Evolutionary conservation across 2,888 invertebrate genomes (phyloP).

Genomic region (Operophtera brumata): DNA sequence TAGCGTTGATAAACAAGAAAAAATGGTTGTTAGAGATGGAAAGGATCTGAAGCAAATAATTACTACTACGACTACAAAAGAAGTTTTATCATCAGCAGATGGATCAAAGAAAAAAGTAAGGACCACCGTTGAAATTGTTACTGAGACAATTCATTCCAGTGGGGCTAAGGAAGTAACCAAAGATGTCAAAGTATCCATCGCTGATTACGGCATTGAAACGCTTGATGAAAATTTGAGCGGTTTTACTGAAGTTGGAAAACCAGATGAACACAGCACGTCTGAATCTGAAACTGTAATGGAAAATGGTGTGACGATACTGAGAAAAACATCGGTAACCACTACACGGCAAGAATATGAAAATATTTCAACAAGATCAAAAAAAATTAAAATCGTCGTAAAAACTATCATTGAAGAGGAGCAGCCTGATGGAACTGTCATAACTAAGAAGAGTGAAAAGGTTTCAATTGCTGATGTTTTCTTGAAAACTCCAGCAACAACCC

Average conservation of each 20-base stretch:
- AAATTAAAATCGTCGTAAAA: slow-evolving; percentile 62
- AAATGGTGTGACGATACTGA: slow-evolving; percentile 53
- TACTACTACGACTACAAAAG: slow-evolving; percentile 67
- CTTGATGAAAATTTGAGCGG: slow-evolving; percentile 61
- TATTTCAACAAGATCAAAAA: slow-evolving; percentile 44
- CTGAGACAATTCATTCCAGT: slow-evolving; percentile 59
- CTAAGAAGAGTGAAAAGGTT: slow-evolving; percentile 68
- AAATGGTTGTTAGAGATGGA: slow-evolving; percentile 48
- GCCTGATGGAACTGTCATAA: slow-evolving; percentile 67
- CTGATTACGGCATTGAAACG: slow-evolving; percentile 56
- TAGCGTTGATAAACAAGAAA: slow-evolving; percentile 56
- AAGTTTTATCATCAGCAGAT: slow-evolving; percentile 52
- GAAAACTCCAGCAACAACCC: slow-evolving; percentile 38
- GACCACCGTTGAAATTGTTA: slow-evolving; percentile 61
- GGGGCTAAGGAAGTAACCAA: slow-evolving; percentile 67
- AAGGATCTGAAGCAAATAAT: slow-evolving; percentile 58
- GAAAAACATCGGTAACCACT: slow-evolving; percentile 63
- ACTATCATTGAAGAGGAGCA: slow-evolving; percentile 64
- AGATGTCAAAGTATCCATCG: slow-evolving; percentile 66
- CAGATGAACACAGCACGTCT: slow-evolving; percentile 50
- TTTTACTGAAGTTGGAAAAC: slow-evolving; percentile 50
- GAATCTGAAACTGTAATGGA: slow-evolving; percentile 51
- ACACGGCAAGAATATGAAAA: slow-evolving; percentile 63
- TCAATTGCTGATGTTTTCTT: slow-evolving; percentile 63
- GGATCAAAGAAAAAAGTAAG: slow-evolving; percentile 59